Evolutionary conservation across 2,113 vertebrate genomes (phyloP).

Genomic region (Heliornis fulica): DNA sequence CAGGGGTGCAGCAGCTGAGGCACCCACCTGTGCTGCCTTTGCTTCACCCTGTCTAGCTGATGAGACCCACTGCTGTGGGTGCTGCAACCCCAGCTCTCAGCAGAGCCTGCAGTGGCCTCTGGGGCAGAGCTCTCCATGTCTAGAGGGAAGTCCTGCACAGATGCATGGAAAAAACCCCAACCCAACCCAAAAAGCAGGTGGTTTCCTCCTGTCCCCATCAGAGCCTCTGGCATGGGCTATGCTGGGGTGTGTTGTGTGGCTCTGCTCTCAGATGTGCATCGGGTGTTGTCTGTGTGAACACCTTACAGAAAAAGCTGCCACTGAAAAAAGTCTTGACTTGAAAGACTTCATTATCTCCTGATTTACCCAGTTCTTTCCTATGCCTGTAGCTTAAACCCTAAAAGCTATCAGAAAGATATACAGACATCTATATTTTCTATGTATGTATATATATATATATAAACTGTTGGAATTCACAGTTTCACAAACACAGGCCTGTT

Average conservation of each 20-base stretch:
- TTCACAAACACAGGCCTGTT: background rate
- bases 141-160: background rate
- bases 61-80: background rate
- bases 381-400: background rate
- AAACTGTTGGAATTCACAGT: background rate
- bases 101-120: rapidly evolving
- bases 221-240: background rate
- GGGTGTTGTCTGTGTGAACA: too few species aligned
- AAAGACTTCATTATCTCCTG: background rate
- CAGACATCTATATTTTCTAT: too few species aligned
- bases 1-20: background rate
- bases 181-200: too few species aligned
- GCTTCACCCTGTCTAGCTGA: background rate
- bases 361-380: background rate
- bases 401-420: too few species aligned
- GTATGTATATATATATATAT: too few species aligned
- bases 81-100: background rate
- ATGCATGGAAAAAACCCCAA: background rate
- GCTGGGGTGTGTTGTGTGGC: too few species aligned
- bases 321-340: background rate
- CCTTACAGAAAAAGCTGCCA: rapidly evolving
- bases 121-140: background rate
- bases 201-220: background rate
- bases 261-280: background rate
- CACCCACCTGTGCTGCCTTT: background rate